Evolutionary conservation across 2,888 invertebrate genomes (phyloP).

Genomic region (Ecliptopera silaceata): DNA sequence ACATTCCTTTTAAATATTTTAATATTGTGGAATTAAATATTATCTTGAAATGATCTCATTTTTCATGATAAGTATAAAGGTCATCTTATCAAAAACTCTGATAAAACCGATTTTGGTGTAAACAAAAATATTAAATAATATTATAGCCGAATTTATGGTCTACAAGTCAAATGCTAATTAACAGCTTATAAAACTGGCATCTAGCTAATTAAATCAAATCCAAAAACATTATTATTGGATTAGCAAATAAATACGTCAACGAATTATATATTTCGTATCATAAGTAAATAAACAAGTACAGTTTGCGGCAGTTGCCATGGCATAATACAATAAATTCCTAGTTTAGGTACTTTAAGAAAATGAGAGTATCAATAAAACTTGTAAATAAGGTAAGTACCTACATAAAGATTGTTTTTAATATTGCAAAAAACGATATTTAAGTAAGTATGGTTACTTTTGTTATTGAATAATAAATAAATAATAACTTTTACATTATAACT

Average conservation of each 20-base stretch:
- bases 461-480: too few relatives aligned
- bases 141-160: slow-evolving; percentile 12
- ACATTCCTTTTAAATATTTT: too few relatives aligned
- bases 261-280: slow-evolving; percentile 9
- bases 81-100: background rate
- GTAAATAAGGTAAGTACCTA: too few relatives aligned
- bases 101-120: background rate
- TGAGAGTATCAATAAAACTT: too few relatives aligned
- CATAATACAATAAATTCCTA: too few relatives aligned
- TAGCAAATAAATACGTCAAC: slow-evolving; percentile 24
- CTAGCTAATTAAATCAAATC: slow-evolving; percentile 15
- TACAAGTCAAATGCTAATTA: slow-evolving; percentile 17
- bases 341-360: too few relatives aligned
- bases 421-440: too few relatives aligned
- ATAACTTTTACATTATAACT: too few relatives aligned
- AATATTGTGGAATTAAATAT: too few relatives aligned
- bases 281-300: slow-evolving; percentile 2
- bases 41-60: too few relatives aligned
- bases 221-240: slow-evolving; percentile 12
- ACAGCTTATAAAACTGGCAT: slow-evolving; percentile 18
- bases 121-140: slow-evolving; percentile 12
- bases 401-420: too few relatives aligned
- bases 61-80: background rate
- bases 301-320: background rate
- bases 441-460: too few relatives aligned